A percentile compares a stretch with the other conserved stretches of the same genome.
These are phyloP conservation scores for Coregonus sp. DNA, from an alignment of 2,797 vertebrate genomes.

Conservation along the genomic window DNA sequence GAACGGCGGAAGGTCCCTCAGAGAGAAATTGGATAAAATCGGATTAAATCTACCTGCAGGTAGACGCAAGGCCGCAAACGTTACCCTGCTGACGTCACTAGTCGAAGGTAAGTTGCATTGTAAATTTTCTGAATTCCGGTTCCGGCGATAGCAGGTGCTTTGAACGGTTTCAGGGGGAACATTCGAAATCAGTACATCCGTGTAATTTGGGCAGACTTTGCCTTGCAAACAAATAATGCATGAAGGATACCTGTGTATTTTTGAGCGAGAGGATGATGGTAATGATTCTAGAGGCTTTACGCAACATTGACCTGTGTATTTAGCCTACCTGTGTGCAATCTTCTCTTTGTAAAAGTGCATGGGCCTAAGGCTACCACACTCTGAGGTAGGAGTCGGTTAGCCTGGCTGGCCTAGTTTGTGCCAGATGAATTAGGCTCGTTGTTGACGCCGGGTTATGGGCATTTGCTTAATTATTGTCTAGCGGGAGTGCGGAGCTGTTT, in stretches of 20 bases:
- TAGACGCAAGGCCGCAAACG: conserved; percentile 98
- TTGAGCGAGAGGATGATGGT: conserved; percentile 15
- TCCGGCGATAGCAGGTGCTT: conserved; percentile 59
- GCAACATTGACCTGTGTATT: conserved; percentile 7
- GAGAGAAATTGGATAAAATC: conserved; percentile 99
- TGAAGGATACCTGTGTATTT: conserved; percentile 65
- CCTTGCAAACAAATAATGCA: conserved; percentile 78
- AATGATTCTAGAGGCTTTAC: conserved; percentile 13
- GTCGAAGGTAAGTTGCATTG: conserved; percentile 88
- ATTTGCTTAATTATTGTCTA: conserved; percentile 68
- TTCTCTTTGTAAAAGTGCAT: conserved; percentile 6
- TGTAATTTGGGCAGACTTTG: conserved; percentile 80
- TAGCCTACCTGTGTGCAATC: conserved; percentile 14
- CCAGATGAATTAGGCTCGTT: conserved; percentile 63
- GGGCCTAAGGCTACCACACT: not conserved
- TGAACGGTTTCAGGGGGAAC: conserved; percentile 40
- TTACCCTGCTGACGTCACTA: conserved; percentile 95
- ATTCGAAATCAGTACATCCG: conserved; percentile 76
- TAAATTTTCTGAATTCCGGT: conserved; percentile 53
- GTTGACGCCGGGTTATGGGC: conserved; percentile 71
- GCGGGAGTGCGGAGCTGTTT: conserved; percentile 61
- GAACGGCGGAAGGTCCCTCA: conserved; percentile 97
- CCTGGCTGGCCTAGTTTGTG: conserved; percentile 68
- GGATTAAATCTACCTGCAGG: conserved; percentile 98
- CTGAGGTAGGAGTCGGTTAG: not conserved